Conservation (phyloP, 2,113 vertebrate genomes). For the Zosterops hypoxanthus region DNA sequence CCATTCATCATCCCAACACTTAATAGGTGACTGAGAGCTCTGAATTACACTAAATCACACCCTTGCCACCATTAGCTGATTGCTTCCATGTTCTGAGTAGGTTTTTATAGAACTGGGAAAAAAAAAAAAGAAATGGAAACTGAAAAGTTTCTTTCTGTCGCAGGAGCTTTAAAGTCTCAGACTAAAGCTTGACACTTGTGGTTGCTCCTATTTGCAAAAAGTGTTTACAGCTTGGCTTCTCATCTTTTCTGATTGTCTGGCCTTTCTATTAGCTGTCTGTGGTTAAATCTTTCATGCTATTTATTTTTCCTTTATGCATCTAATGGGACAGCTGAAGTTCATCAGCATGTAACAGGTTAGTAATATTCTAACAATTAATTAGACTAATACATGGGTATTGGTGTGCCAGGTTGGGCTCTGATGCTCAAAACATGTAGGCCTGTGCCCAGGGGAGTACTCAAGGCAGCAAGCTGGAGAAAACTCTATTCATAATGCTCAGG, state of each 20-base stretch:
- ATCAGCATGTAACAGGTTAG: slow-evolving; percentile 75
- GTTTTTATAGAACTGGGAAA: slow-evolving; percentile 35
- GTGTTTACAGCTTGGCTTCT: slow-evolving; percentile 25
- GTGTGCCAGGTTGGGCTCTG: background rate
- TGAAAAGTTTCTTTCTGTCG: background rate
- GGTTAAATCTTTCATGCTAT: slow-evolving; percentile 54
- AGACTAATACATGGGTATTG: background rate
- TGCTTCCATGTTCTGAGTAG: slow-evolving; percentile 65
- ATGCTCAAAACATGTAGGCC: background rate
- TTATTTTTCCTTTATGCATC: slow-evolving; percentile 79
- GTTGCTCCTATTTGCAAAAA: slow-evolving; percentile 3
- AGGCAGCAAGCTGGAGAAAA: background rate
- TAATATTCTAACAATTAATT: slow-evolving; percentile 52
- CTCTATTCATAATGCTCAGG: background rate
- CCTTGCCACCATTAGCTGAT: slow-evolving; percentile 76
- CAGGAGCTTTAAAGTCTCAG: slow-evolving; percentile 26
- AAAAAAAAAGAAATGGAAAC: background rate
- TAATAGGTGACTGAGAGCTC: slow-evolving; percentile 63
- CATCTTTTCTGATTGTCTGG: background rate
- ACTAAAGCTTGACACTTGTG: background rate
- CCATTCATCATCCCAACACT: slow-evolving; percentile 57
- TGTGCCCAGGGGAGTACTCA: background rate
- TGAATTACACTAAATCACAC: slow-evolving; percentile 66
- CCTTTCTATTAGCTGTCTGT: slow-evolving; percentile 23
- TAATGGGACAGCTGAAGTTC: slow-evolving; percentile 76